Percentiles rank a stretch among this genome's conserved stretches.
phyloP scores from a whole-genome alignment of 2,113 vertebrate genomes.

The Xiphorhynchus elegans region DNA sequence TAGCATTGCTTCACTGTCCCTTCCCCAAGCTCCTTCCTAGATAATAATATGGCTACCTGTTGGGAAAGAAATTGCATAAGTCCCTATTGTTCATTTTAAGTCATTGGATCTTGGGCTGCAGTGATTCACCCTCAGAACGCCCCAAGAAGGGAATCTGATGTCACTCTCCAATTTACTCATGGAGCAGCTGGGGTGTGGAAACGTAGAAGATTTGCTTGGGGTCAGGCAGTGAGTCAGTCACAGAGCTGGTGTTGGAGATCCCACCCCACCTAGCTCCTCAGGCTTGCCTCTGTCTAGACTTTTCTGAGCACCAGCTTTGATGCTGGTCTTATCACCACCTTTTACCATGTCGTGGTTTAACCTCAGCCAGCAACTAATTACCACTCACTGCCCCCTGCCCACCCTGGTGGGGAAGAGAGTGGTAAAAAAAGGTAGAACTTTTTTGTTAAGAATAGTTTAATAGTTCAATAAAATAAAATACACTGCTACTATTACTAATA shows the following conservation, averaged over 20 bases:
- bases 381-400: not conserved
- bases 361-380: not conserved
- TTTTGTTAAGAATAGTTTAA: not conserved
- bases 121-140: conserved; percentile 46
- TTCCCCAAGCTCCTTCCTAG: not conserved
- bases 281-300: not conserved
- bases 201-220: conserved; percentile 17
- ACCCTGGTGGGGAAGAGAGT: not conserved
- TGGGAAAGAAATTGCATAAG: conserved; percentile 43
- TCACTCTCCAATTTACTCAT: not conserved
- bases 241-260: rapidly evolving
- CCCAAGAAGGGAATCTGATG: not conserved
- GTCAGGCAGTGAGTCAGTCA: not conserved
- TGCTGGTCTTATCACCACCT: not conserved
- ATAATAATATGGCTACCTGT: not conserved
- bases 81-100: not conserved
- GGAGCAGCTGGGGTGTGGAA: conserved; percentile 17
- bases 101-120: not conserved
- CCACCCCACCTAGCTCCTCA: not conserved
- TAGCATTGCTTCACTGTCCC: not conserved
- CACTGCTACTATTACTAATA: not conserved
- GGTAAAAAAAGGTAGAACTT: not conserved
- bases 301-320: not conserved
- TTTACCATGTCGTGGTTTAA: not conserved
- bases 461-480: not conserved